Percentiles rank a stretch among this genome's conserved stretches.
These are phyloP conservation scores for Smutsia temminckii DNA, from an alignment of 2,797 vertebrate species.

Conservation along the genomic window DNA sequence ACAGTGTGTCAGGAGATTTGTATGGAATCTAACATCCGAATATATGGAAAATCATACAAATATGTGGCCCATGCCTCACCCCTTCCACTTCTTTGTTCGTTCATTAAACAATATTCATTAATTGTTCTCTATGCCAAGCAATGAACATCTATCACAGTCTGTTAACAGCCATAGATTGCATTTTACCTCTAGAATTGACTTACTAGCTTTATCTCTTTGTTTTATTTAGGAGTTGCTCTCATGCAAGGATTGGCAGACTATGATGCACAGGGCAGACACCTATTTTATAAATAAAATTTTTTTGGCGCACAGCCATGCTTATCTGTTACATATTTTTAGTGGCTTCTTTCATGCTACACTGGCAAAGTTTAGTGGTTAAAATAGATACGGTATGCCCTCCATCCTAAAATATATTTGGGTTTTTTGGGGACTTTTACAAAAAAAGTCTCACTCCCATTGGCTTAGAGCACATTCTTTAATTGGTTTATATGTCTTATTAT, in stretches of 20 bases:
- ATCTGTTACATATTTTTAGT: background rate
- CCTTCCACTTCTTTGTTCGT: background rate
- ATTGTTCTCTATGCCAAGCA: background rate
- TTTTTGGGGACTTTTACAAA: background rate
- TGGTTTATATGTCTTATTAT: background rate
- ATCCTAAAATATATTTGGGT: background rate
- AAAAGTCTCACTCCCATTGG: background rate
- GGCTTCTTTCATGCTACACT: background rate
- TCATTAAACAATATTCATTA: background rate
- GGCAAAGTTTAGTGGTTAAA: background rate
- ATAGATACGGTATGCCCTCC: background rate
- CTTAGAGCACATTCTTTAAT: background rate
- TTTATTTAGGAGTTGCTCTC: background rate
- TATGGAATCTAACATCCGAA: background rate
- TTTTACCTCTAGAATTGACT: background rate
- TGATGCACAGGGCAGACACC: background rate
- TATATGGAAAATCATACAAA: background rate
- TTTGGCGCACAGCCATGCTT: background rate
- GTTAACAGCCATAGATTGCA: background rate
- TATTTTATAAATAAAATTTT: conserved; percentile 29
- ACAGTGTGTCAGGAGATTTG: background rate
- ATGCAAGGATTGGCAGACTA: background rate
- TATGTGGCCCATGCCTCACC: background rate
- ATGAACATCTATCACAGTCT: background rate
- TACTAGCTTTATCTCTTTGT: background rate